Evolutionary conservation across 2,797 vertebrate genomes (phyloP), one percentile per base, ranked within the genome.

Genomic region (Furcifer pardalis): DNA sequence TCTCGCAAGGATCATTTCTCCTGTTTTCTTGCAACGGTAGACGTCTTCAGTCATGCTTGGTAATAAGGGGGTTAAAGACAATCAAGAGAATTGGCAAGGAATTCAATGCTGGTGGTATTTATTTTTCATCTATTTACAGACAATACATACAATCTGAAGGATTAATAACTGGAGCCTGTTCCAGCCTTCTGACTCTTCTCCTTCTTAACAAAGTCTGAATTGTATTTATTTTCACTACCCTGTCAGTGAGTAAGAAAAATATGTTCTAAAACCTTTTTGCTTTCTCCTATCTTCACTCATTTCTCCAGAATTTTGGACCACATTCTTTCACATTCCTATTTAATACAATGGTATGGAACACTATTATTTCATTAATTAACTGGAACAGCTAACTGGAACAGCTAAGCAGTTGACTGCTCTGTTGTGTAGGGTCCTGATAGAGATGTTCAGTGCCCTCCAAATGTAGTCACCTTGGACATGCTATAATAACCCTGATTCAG

Each of bases 31-130:
- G 68, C 46, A 81, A 42, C 37, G 79, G 59, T 81, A 77, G 60
- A 83, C 59, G 84, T 86, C 84, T 86, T 79, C 46, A 78, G 56
- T 73, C 59, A 85, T 42, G 83, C 88, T 89, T 90, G 35, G 74
- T 3, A 84, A 87, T 25, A 86, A 63, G 85, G 68, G 68, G 59
- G 74, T 87, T 89, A 72, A 87, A 79, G 81, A 84, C 72, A 66
- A 35, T 81, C 90, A 86, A 82, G 65, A 81, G 89, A 90, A 87
- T 78, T 87, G 77, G 86, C 84, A 91, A 85, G 86, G 81, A 88
- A 83, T 9, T 25, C 35, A 63, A 72, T 90, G 88, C 76, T 83
- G 80, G 66, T 86, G 13, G 56, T 86, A 42, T 79, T 90, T 90
- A 86, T 76, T 72, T 83, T 77, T 87, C 88, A 81, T 90, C 72